Base-by-base conservation (phyloP, 2,888 invertebrate genomes). In the Philereme transversata region DNA sequence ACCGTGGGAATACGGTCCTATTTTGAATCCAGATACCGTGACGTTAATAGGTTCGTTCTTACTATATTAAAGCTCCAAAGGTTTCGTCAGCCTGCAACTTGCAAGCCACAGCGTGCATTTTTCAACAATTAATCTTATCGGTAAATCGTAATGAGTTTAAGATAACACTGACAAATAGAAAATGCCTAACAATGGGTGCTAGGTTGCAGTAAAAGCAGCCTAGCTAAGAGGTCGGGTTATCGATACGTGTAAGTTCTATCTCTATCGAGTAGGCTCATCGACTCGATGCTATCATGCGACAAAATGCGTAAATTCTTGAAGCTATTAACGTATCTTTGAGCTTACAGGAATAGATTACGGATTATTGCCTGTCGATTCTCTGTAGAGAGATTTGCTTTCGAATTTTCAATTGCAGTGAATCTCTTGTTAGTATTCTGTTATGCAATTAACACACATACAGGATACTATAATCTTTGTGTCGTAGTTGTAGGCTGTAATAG, bases 61-160 rank as follows among this genome's bases (percentile, higher is more conserved):
- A 22, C 22, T 22, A 22, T 22, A 22, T 2, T 85, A 82, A 80
- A 75, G 77, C 78, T 79, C 71, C 74, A 62, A 72, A 64, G 61
- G 81, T 90, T 88, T 87, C 86, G 82, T 82, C 83, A 88, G 76
- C 22, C 22, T 22, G 22, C 59, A 61, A 50, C 63, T 51, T 62
- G 56, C 68, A 64, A 65, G 68, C 46, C 61, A 65, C 70, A 71
- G 66, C 68, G 71, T 74, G 66, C 70, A 69, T 76, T 76, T 75
- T 73, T 67, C 59, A 67, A 76, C 73, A 74, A 78, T 77, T 77
- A 74, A 71, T 71, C 70, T 76, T 73, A 72, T 63, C 63, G 59
- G 41, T 40, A 9, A 45, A 63, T 72, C 65, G 68, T 63, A 70
- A 73, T 68, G 69, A 70, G 63, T 56, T 60, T 54, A 51, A 51